These are phyloP conservation scores for Sebastes taczanowskii DNA, from an alignment of 2,797 vertebrate genomes.

Conservation along the genomic window DNA sequence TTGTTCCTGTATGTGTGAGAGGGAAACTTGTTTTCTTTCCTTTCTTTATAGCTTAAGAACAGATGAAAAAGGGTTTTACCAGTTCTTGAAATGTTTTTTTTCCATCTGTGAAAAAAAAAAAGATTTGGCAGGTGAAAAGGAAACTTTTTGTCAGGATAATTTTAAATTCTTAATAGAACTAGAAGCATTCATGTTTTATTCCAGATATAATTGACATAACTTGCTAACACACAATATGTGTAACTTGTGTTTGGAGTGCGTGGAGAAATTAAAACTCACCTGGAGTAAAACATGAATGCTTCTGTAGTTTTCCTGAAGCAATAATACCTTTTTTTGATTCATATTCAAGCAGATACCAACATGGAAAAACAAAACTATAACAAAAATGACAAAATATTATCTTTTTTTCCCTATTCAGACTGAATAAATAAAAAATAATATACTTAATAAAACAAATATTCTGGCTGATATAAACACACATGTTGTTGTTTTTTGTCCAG, in stretches of 20 bases:
- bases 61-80: neutral
- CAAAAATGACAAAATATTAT: neutral
- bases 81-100: neutral
- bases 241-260: too few relatives aligned
- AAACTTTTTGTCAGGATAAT: too few relatives aligned
- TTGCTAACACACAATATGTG: too few relatives aligned
- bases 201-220: too few relatives aligned
- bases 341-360: too few relatives aligned
- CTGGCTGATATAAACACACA: neutral
- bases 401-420: neutral
- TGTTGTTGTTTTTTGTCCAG: slow-evolving; percentile 70
- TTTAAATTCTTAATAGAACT: too few relatives aligned
- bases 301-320: neutral
- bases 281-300: neutral
- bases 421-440: neutral
- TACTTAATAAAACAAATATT: neutral
- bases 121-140: too few relatives aligned
- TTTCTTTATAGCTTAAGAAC: too few relatives aligned
- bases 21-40: neutral
- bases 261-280: too few relatives aligned
- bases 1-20: neutral
- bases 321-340: neutral
- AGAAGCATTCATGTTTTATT: fast-evolving
- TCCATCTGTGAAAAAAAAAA: neutral
- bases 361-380: neutral